Base-by-base conservation (phyloP, 1,140 invertebrate species). In the Bradynema listronoti region DNA sequence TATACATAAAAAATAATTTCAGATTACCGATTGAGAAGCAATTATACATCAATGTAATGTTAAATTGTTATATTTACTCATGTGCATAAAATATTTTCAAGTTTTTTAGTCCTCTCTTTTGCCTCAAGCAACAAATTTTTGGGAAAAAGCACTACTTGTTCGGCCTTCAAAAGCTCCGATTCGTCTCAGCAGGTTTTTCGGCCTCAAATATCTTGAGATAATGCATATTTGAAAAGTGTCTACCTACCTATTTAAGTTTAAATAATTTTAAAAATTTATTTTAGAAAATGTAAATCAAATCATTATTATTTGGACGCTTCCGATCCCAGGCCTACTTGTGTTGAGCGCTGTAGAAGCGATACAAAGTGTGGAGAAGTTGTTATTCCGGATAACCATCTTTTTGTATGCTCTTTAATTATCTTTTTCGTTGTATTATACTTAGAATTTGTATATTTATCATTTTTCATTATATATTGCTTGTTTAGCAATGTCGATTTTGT, bases 361-460 rank as follows among this genome's bases (percentile, higher is more conserved):
- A 76, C 73, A 4, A 77, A 66, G 7, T 76, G 73, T 51, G 73
- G 73, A 19, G 73, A 76, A 56, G 73, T 69, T 11, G 51, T 43
- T 19, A 60, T 76, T 42, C 73, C 73, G 2, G 43, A 58, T 14
- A 61, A 69, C 11, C 73, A 76, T 54, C 53, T 78, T 22, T 68
- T 63, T 54, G 73, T 76, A 51, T 41, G 72, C 52, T 41, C 29
- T 19, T 33, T 16, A 63, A 49, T 34, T 39, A 11, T 34, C 33
- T 34, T 29, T 63, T 4, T 1, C 27, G 24, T 19, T 34, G 45
- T 25, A 9, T 41, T 27, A 58, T 11, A 41, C 22, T 47, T 36
- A n/a, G n/a, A n/a, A n/a, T n/a, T n/a, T n/a, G n/a, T n/a, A n/a
- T n/a, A n/a, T n/a, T n/a, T n/a, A n/a, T n/a, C n/a, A n/a, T n/a